Evolutionary conservation across 2,797 vertebrate genomes (phyloP).

Genomic region (Benthosema pterotum): DNA sequence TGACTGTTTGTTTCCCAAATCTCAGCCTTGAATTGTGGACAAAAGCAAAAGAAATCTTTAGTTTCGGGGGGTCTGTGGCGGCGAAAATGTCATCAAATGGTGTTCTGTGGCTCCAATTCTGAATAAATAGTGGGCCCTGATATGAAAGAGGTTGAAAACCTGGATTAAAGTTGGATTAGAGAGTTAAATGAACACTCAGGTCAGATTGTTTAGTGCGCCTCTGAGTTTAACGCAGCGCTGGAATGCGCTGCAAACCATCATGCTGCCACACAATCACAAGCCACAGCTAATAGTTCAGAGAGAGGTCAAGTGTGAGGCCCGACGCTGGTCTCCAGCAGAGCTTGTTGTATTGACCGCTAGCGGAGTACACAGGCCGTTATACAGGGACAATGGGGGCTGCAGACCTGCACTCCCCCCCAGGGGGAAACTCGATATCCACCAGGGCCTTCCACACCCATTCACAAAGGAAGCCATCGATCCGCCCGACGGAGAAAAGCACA

Average conservation of each 20-base stretch:
- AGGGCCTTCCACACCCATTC: constrained; percentile 18
- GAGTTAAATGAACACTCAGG: no score
- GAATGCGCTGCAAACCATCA: constrained; percentile 1
- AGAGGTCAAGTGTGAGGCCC: constrained; percentile 32
- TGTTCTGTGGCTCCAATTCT: no score
- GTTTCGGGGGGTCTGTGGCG: no score
- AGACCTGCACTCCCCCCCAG: constrained; percentile 17
- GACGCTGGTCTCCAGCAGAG: constrained; percentile 22
- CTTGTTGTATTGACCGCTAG: constrained; percentile 52
- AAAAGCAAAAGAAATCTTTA: no score
- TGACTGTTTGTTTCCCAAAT: no score
- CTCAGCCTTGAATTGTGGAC: no score
- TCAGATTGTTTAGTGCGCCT: no score
- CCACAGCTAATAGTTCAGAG: constrained; percentile 9
- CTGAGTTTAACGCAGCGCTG: background rate
- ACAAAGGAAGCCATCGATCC: constrained; percentile 57
- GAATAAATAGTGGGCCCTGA: no score
- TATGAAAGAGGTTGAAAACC: no score
- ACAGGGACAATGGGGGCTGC: constrained; percentile 47
- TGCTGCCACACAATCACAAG: constrained; percentile 13
- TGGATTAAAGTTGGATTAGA: no score
- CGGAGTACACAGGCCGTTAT: constrained; percentile 43
- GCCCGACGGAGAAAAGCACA: constrained; percentile 19
- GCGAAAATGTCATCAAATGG: no score
- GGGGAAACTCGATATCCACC: constrained; percentile 48